phyloP scores from a whole-genome alignment of 2,888 invertebrate species.

The Hemithea aestivaria region DNA sequence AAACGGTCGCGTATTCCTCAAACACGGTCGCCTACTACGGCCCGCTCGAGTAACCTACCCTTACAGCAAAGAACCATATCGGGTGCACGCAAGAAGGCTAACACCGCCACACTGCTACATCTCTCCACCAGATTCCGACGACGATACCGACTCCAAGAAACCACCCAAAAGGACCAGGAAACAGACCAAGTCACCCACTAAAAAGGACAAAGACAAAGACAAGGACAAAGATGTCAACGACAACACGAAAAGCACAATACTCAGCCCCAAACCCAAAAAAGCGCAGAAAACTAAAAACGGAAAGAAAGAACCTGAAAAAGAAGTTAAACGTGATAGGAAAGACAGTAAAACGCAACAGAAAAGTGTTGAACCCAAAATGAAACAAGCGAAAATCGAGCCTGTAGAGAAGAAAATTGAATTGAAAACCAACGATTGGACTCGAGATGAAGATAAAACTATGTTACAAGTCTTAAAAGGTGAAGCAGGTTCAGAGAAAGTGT shows the following conservation, averaged over 20 bases:
- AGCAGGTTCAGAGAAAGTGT: slow-evolving; percentile 81
- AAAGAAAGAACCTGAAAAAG: slow-evolving; percentile 39
- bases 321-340: slow-evolving; percentile 40
- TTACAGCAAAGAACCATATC: slow-evolving; percentile 68
- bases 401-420: slow-evolving; percentile 32
- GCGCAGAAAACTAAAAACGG: slow-evolving; percentile 42
- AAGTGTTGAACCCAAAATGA: slow-evolving; percentile 28
- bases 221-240: slow-evolving; percentile 54
- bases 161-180: slow-evolving; percentile 59
- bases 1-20: slow-evolving; percentile 86
- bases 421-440: slow-evolving; percentile 81
- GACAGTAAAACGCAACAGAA: slow-evolving; percentile 41
- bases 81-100: slow-evolving; percentile 60
- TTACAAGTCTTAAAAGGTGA: slow-evolving; percentile 87
- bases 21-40: slow-evolving; percentile 83
- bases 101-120: slow-evolving; percentile 51
- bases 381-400: too few species aligned
- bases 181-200: slow-evolving; percentile 66
- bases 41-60: slow-evolving; percentile 81
- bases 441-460: slow-evolving; percentile 90
- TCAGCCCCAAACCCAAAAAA: slow-evolving; percentile 48
- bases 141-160: slow-evolving; percentile 38
- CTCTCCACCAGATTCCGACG: slow-evolving; percentile 59
- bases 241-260: slow-evolving; percentile 60
- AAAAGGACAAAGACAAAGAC: slow-evolving; percentile 25